phyloP scores from a whole-genome alignment of 2,888 invertebrate genomes.

The Magallana nippona region DNA sequence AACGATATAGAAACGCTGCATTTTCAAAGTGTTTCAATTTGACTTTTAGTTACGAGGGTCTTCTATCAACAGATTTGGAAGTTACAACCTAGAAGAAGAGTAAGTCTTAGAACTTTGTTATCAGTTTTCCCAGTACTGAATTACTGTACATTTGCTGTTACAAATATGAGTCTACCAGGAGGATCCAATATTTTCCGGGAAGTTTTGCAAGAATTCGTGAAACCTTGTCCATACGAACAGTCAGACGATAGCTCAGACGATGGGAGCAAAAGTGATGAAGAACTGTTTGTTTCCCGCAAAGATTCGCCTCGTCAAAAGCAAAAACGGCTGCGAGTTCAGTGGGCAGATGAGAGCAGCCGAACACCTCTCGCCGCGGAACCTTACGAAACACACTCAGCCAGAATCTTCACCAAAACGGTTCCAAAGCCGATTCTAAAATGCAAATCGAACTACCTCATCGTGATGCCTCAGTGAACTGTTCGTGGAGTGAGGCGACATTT shows the following conservation, averaged over 20 bases:
- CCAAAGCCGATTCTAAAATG: slow-evolving; percentile 32
- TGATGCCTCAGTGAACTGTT: slow-evolving; percentile 1
- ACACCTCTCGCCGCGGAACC: background rate
- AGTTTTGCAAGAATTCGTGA: slow-evolving; percentile 28
- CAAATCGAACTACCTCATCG: slow-evolving; percentile 20
- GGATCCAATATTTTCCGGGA: slow-evolving; percentile 34
- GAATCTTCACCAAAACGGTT: slow-evolving; percentile 22
- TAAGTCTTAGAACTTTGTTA: too few species aligned
- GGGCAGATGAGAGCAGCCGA: slow-evolving; percentile 12
- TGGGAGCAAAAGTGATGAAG: slow-evolving; percentile 1
- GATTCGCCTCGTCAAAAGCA: background rate
- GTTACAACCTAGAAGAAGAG: too few species aligned
- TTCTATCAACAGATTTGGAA: too few species aligned
- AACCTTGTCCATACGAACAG: background rate
- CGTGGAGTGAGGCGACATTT: background rate
- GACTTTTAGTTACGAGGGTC: too few species aligned
- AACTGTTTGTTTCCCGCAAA: background rate
- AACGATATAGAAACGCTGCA: too few species aligned
- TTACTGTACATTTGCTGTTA: too few species aligned
- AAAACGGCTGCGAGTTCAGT: slow-evolving; percentile 21
- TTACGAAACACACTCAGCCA: slow-evolving; percentile 15
- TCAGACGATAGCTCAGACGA: background rate
- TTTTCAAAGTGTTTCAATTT: too few species aligned
- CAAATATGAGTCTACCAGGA: slow-evolving; percentile 20
- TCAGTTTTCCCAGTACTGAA: too few species aligned